Conservation (phyloP, 2,888 invertebrate species). For the Cheilosia vernalis region DNA sequence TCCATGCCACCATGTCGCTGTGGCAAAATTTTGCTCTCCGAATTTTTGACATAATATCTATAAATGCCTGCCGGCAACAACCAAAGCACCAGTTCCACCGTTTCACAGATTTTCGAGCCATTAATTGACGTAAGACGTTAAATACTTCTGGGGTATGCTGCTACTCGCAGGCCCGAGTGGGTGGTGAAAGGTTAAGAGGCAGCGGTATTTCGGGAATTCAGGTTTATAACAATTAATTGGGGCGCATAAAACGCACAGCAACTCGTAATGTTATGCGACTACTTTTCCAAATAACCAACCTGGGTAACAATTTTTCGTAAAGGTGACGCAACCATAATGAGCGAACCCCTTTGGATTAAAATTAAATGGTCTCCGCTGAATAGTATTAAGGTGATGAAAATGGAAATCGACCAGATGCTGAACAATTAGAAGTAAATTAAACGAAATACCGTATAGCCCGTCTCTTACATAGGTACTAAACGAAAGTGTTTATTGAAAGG, state of each 20-base stretch:
- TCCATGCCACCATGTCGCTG: slow-evolving; percentile 18
- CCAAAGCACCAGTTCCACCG: slow-evolving; percentile 9
- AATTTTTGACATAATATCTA: slow-evolving; percentile 10
- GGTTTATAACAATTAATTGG: slow-evolving; percentile 59
- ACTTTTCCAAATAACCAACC: slow-evolving; percentile 21
- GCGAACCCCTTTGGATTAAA: neutral
- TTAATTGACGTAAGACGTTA: slow-evolving; percentile 70
- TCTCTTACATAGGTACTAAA: neutral
- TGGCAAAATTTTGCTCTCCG: slow-evolving; percentile 46
- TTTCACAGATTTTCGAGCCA: slow-evolving; percentile 63
- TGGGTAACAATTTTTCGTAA: slow-evolving; percentile 38
- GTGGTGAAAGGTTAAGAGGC: neutral
- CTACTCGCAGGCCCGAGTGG: neutral
- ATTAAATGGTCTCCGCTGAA: slow-evolving; percentile 23
- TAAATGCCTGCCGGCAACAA: slow-evolving; percentile 40
- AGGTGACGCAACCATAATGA: slow-evolving; percentile 12
- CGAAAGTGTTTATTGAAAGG: slow-evolving; percentile 33
- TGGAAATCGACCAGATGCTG: slow-evolving; percentile 28
- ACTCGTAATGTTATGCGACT: slow-evolving; percentile 18
- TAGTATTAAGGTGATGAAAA: slow-evolving; percentile 13
- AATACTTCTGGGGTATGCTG: slow-evolving; percentile 44
- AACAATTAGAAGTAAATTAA: slow-evolving; percentile 38
- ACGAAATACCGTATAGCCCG: slow-evolving; percentile 7
- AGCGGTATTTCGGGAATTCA: slow-evolving; percentile 34
- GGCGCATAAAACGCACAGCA: slow-evolving; percentile 42